Percentiles rank a stretch among this genome's conserved stretches.
Conservation (phyloP, 2,888 invertebrate species). For the Urechis unicinctus region DNA sequence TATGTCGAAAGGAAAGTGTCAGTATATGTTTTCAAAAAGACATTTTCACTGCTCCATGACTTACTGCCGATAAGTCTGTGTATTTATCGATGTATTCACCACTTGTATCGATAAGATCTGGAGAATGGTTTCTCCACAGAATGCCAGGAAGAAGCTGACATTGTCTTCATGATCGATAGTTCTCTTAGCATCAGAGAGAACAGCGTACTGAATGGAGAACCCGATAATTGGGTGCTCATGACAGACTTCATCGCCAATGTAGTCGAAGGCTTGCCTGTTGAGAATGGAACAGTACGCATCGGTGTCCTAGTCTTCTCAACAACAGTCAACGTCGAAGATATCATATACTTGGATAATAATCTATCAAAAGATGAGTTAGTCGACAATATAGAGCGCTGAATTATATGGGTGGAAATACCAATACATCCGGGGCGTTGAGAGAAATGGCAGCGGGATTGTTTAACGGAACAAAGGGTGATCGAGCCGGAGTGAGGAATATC, state of each 20-base stretch:
- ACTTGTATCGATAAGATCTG: too few species aligned
- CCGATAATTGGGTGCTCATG: not conserved
- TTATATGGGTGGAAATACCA: not conserved
- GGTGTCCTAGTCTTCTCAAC: not conserved
- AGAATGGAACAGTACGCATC: not conserved
- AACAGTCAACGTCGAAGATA: not conserved
- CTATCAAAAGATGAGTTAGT: not conserved
- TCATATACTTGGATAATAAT: not conserved
- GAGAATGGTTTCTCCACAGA: too few species aligned
- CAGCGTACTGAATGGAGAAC: not conserved
- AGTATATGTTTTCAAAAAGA: too few species aligned
- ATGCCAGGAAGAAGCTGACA: not conserved
- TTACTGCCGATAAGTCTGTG: too few species aligned
- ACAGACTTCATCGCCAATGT: not conserved
- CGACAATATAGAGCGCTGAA: not conserved
- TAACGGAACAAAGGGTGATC: not conserved
- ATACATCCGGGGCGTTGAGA: conserved; percentile 3
- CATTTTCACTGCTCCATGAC: too few species aligned
- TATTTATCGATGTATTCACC: too few species aligned
- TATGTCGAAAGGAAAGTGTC: too few species aligned
- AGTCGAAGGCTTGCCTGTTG: not conserved
- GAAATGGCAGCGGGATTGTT: not conserved
- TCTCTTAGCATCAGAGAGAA: not conserved
- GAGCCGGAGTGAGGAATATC: conserved; percentile 2
- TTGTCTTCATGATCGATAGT: not conserved